Evolutionary conservation across 2,888 invertebrate genomes (phyloP).

Genomic region (Tholera decimalis): DNA sequence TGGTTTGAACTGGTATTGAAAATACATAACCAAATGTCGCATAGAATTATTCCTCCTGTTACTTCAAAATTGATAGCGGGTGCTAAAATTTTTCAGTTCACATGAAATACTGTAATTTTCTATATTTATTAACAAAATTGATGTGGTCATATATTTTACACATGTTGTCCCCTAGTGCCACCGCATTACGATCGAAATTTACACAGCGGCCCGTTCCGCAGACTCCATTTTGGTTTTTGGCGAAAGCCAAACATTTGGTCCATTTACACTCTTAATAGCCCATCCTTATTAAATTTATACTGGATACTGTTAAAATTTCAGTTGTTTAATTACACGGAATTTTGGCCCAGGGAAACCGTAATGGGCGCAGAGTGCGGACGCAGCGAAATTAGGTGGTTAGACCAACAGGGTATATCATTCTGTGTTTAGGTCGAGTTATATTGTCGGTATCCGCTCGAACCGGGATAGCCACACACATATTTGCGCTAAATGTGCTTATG

Average conservation of each 20-base stretch:
- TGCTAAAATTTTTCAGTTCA: not conserved
- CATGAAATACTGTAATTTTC: not conserved
- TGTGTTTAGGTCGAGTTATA: constrained; percentile 70
- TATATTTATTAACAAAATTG: constrained; percentile 33
- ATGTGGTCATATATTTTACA: constrained; percentile 43
- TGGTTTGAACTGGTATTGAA: not conserved
- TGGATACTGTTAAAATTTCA: constrained; percentile 88
- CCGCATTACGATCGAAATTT: constrained; percentile 74
- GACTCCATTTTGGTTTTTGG: constrained; percentile 87
- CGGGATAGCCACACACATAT: constrained; percentile 15
- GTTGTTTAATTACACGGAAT: constrained; percentile 89
- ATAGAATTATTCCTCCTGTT: not conserved
- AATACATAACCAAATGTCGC: not conserved
- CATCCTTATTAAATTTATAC: constrained; percentile 90
- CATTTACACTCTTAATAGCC: constrained; percentile 86
- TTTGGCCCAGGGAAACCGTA: constrained; percentile 84
- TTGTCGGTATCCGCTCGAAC: constrained; percentile 42
- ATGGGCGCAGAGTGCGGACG: constrained; percentile 79
- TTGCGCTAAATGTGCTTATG: constrained; percentile 1
- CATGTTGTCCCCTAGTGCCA: constrained; percentile 49
- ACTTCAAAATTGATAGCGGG: not conserved
- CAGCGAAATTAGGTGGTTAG: constrained; percentile 81
- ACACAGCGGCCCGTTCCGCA: constrained; percentile 73
- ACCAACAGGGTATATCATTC: constrained; percentile 73
- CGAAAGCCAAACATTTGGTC: constrained; percentile 87